Conservation (phyloP, 2,113 vertebrate species). For the Hyaena hyaena region DNA sequence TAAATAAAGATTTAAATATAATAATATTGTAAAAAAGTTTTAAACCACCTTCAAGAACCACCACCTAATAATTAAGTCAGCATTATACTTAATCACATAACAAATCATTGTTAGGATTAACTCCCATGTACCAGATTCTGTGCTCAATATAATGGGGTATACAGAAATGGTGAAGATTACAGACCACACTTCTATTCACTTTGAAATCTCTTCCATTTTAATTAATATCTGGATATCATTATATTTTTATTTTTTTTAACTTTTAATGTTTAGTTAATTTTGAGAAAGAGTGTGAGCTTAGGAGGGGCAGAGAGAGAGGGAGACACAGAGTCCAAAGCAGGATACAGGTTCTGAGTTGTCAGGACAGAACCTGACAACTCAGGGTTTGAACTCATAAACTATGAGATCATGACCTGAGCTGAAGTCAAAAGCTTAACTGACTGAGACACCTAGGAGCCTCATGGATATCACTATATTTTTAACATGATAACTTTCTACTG, state of each 20-base stretch:
- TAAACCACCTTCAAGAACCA: neutral
- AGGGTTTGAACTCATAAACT: too few species aligned
- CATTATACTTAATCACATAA: neutral
- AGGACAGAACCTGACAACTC: too few species aligned
- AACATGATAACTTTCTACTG: neutral
- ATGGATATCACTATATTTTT: neutral
- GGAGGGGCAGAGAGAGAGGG: too few species aligned
- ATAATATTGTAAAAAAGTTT: neutral
- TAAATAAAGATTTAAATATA: neutral
- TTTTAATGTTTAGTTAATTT: too few species aligned
- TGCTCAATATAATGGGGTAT: neutral
- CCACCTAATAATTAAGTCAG: neutral
- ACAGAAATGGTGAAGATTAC: neutral
- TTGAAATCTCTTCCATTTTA: neutral
- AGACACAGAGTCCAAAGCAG: too few species aligned
- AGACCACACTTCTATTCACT: neutral
- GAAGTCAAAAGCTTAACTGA: too few species aligned
- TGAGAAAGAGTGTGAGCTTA: too few species aligned
- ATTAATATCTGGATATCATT: neutral
- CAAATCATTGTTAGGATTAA: neutral
- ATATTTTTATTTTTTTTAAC: too few species aligned
- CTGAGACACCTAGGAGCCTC: too few species aligned
- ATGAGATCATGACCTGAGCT: too few species aligned
- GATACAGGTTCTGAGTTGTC: too few species aligned
- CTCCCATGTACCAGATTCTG: neutral